A percentile compares a stretch with the other conserved stretches of the same genome.
These are phyloP conservation scores for Agriopis leucophaearia DNA, from an alignment of 2,888 invertebrate genomes.

Conservation along the genomic window DNA sequence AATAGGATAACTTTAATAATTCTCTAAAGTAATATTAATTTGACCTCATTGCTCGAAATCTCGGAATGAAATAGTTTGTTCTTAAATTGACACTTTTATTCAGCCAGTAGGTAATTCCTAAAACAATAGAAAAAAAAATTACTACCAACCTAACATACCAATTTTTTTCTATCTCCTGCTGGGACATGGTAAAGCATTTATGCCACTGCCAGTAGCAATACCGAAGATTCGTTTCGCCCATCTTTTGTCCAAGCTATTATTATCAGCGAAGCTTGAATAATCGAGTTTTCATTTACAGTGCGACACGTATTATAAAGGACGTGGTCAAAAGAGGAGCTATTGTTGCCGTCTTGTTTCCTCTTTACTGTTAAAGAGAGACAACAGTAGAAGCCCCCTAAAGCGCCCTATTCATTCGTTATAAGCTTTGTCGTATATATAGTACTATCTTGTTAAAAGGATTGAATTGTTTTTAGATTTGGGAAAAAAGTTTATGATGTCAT, in stretches of 20 bases:
- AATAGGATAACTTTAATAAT: no score
- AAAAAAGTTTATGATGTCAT: constrained; percentile 35
- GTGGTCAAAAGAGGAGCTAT: no score
- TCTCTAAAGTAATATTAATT: no score
- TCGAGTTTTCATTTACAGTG: constrained; percentile 11
- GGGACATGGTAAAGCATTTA: constrained; percentile 17
- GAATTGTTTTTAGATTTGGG: constrained; percentile 22
- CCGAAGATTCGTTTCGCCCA: constrained; percentile 33
- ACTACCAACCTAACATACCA: no score
- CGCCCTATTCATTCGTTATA: neutral
- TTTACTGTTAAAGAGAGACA: neutral
- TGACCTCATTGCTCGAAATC: no score
- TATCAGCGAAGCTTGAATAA: constrained; percentile 17
- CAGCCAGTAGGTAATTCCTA: neutral
- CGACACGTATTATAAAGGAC: neutral
- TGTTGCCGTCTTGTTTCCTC: neutral
- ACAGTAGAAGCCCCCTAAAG: neutral
- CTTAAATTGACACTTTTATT: no score
- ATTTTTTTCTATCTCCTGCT: constrained; percentile 24
- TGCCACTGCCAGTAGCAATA: constrained; percentile 37
- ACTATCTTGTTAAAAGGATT: constrained; percentile 22
- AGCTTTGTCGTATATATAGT: neutral
- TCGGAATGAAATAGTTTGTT: no score
- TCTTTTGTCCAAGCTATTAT: constrained; percentile 19
- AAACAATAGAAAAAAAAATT: neutral